Conservation (phyloP, 2,113 vertebrate genomes). For the Aplodontia rufa region DNA sequence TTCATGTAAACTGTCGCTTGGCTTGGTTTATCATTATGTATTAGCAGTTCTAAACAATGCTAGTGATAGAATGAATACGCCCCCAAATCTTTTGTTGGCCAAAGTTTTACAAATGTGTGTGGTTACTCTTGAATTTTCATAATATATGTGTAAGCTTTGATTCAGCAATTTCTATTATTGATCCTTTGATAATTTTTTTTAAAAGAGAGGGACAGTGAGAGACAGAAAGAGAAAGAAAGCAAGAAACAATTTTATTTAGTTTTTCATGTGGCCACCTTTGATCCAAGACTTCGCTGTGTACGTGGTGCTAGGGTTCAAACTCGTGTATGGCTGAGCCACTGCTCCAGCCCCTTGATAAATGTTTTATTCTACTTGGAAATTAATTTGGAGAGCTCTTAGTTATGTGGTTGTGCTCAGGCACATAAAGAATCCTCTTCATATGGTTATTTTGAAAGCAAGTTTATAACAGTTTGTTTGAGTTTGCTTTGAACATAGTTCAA, state of each 20-base stretch:
- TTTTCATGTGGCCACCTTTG: no score
- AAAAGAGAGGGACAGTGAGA: no score
- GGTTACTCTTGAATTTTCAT: background rate
- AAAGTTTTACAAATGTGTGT: background rate
- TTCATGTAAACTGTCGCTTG: background rate
- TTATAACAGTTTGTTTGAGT: background rate
- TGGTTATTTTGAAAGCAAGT: background rate
- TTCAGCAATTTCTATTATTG: background rate
- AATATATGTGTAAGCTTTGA: background rate
- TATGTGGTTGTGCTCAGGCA: background rate
- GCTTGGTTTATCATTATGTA: background rate
- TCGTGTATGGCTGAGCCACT: no score
- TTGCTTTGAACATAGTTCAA: background rate
- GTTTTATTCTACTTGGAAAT: background rate
- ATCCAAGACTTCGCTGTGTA: no score
- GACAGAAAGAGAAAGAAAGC: no score
- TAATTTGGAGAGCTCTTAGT: background rate
- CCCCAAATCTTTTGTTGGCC: background rate
- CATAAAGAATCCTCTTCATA: background rate
- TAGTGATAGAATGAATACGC: background rate
- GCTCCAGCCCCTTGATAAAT: background rate
- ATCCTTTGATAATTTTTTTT: no score
- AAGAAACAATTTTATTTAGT: no score
- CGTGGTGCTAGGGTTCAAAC: no score
- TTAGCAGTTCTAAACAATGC: background rate